Conservation (phyloP, 2,888 invertebrate species). For the Aporophyla nigra region DNA sequence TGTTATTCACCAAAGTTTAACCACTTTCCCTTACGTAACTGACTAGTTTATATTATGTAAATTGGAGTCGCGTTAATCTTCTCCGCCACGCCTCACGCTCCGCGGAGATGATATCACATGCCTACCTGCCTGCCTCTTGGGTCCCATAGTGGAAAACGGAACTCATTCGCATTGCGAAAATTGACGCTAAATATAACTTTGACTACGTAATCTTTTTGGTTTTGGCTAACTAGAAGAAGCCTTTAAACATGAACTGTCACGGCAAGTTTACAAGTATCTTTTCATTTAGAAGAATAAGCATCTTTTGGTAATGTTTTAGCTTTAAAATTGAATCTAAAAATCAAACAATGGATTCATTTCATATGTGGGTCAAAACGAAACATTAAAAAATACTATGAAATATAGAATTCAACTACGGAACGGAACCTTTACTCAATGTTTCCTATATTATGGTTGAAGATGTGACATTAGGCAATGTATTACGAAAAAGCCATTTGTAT, state of each 20-base stretch:
- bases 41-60: slow-evolving; percentile 73
- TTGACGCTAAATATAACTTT: slow-evolving; percentile 7
- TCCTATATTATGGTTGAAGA: slow-evolving; percentile 53
- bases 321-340: neutral
- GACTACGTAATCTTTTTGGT: neutral
- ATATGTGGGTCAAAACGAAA: neutral
- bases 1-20: slow-evolving; percentile 65
- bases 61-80: slow-evolving; percentile 66
- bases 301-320: no score
- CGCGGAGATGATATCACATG: slow-evolving; percentile 56
- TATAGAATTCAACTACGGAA: slow-evolving; percentile 40
- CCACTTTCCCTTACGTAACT: slow-evolving; percentile 77
- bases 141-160: slow-evolving; percentile 47
- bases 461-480: slow-evolving; percentile 59
- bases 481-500: slow-evolving; percentile 61
- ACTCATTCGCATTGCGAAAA: slow-evolving; percentile 42
- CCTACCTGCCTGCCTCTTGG: slow-evolving; percentile 40
- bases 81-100: slow-evolving; percentile 59
- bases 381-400: slow-evolving; percentile 7
- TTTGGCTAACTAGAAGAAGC: neutral
- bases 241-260: neutral
- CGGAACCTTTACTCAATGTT: slow-evolving; percentile 57
- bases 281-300: neutral
- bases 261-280: neutral
- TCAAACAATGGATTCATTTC: slow-evolving; percentile 17